Evolutionary conservation across 2,888 invertebrate species (phyloP), one percentile per base, ranked within the genome.

Genomic region (Dryomyza anilis): DNA sequence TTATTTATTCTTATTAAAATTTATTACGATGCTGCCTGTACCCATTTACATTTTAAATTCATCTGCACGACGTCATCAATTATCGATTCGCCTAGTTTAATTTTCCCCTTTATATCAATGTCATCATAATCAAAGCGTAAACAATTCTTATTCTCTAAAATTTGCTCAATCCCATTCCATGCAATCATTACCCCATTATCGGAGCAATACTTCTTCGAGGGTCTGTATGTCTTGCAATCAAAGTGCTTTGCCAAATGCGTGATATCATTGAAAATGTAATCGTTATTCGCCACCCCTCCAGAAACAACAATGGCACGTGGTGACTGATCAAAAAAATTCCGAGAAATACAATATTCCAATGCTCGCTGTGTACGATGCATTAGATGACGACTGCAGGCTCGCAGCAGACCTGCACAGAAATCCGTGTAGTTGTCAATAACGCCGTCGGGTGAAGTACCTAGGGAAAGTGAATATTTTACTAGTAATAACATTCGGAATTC

Each of bases 171-270:
- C 8, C 95, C 98, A 86, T 97, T 97, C 97, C 98, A 98, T 19
- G 98, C 98, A 74, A 99, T 94, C 99, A 99, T 99, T 33, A 96
- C 88, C 7, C 98, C 99, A 87, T 99, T 99, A 81, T 99, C 99
- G 0, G 96, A 96, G 80, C 99, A 99, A 10, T 96, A 86, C 76
- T 87, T 86, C 23, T 91, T 89, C 3, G 95, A 92, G 14, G 98
- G 96, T 64, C 92, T 87, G 63, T 88, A 85, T 4, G 94, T 84
- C 75, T 85, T 85, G 74, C 89, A 94, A 1, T 86, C 87, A 74
- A 87, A 85, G 72, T 88, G 85, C 16, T 85, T 76, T 71, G 93
- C 91, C 68, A 96, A 80, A 55, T 88, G 83, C 74, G 86, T 76
- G 19, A 99, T 83, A 57, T 90, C 89, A 69, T 87, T 84, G 57